These are phyloP conservation scores for Pogonocherus hispidulus DNA, from an alignment of 2,888 invertebrate species.

Conservation along the genomic window DNA sequence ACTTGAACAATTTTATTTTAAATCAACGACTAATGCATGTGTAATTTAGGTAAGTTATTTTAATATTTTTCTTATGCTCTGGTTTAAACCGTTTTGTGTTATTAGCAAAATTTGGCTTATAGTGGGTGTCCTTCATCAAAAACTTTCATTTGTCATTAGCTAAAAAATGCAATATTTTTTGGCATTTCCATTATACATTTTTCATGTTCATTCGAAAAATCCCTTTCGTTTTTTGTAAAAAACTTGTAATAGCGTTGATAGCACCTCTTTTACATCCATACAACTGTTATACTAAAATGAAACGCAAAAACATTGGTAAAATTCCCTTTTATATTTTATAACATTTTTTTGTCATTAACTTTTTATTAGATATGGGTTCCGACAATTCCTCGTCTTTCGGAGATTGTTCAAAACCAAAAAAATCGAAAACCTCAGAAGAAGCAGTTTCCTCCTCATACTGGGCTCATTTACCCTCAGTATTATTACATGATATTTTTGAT, in stretches of 20 bases:
- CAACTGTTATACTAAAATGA: slow-evolving; percentile 38
- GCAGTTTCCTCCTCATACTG: slow-evolving; percentile 56
- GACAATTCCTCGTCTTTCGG: slow-evolving; percentile 61
- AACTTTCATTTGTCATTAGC: slow-evolving; percentile 47
- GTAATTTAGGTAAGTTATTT: slow-evolving; percentile 47
- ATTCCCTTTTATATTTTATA: slow-evolving; percentile 34
- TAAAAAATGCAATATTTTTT: slow-evolving; percentile 44
- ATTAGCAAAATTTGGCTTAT: slow-evolving; percentile 21
- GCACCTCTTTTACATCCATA: slow-evolving; percentile 16
- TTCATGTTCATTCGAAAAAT: slow-evolving; percentile 33
- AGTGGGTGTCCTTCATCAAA: slow-evolving; percentile 41
- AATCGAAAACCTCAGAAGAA: slow-evolving; percentile 62
- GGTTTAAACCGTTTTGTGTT: background rate
- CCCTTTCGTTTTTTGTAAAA: slow-evolving; percentile 27
- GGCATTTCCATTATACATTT: slow-evolving; percentile 31
- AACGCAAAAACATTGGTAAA: slow-evolving; percentile 46
- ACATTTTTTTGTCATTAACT: slow-evolving; percentile 41
- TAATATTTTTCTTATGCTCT: background rate
- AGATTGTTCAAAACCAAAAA: slow-evolving; percentile 66
- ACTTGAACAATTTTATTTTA: slow-evolving; percentile 36
- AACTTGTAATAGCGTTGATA: background rate
- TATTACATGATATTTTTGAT: slow-evolving; percentile 66
- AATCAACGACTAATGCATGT: slow-evolving; percentile 45
- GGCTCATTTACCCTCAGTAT: slow-evolving; percentile 65
- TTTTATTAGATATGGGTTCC: slow-evolving; percentile 60